Base-by-base conservation (phyloP, 1,140 invertebrate genomes). In the Drosophila lini region DNA sequence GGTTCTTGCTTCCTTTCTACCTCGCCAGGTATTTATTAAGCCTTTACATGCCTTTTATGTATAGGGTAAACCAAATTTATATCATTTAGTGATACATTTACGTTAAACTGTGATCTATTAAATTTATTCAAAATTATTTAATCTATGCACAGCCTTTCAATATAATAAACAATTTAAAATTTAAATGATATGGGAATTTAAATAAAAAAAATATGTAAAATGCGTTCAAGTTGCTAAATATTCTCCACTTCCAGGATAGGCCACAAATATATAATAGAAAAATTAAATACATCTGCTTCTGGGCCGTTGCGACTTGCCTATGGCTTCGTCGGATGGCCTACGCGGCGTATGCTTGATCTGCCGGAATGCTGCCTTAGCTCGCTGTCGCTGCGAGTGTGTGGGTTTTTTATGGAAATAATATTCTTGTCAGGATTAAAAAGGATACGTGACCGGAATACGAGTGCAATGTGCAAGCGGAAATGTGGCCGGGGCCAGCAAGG, bases 391-490 rank as follows among this genome's bases (percentile, higher is more conserved):
- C 19, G 19, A 61, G 55, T 40, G 59, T 65, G 41, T 79, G 38
- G 38, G 48, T 78, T 75, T 91, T 91, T 91, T 85, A 91, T 91
- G 89, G 89, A 91, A 89, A 91, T 88, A 85, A 91, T 91, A 91
- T 91, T 91, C 89, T 91, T 91, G 89, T 91, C 89, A 91, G 89
- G 89, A 91, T 91, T 91, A 91, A 91, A 91, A 91, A 89, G 83
- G 73, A 82, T 78, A 91, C 89, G 89, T 91, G 89, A 91, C 79
- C 83, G 48, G 89, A 88, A 91, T 89, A 78, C 79, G 67, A 89
- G 77, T 82, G 74, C 65, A 76, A 74, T 80, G 83, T 86, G 70
- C 70, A 75, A 57, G 63, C 57, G 53, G 62, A 42, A 75, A 64
- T 74, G 68, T 75, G 53, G 63, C 79, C 68, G 63, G 62, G 58